Percentiles rank a stretch among this genome's conserved stretches.
These are phyloP conservation scores for Drosophila nebulosa DNA, from an alignment of 1,140 invertebrate genomes.

Conservation along the genomic window DNA sequence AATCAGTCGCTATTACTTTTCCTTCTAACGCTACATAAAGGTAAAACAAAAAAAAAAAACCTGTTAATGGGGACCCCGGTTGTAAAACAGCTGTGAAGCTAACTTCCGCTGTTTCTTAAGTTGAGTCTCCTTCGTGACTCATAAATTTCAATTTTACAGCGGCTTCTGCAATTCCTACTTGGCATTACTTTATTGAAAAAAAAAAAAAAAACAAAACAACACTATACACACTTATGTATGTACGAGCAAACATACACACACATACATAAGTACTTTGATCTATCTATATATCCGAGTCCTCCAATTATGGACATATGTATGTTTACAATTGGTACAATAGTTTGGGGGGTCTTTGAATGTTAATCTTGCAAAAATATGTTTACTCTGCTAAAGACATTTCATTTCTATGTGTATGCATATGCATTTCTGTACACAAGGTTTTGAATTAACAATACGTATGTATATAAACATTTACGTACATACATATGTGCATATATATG, in stretches of 20 bases:
- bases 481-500: background rate
- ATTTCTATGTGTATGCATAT: background rate
- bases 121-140: constrained; percentile 71
- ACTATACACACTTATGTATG: background rate
- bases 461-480: constrained; percentile 9
- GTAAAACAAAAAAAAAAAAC: background rate
- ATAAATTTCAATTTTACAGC: constrained; percentile 66
- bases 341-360: background rate
- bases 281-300: background rate
- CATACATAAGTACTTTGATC: background rate
- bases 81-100: constrained; percentile 57
- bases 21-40: background rate
- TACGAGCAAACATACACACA: background rate
- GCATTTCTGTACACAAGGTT: background rate
- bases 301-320: background rate
- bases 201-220: no score
- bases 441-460: background rate
- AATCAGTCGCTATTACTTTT: background rate
- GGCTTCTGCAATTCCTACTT: constrained; percentile 43
- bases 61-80: constrained; percentile 19
- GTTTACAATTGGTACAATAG: constrained; percentile 2
- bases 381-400: background rate
- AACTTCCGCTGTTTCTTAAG: constrained; percentile 45
- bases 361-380: background rate
- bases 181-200: constrained; percentile 24